Percentiles rank a stretch among this genome's conserved stretches.
Evolutionary conservation across 2,888 invertebrate genomes (phyloP).

Genomic region (Nezara viridula): DNA sequence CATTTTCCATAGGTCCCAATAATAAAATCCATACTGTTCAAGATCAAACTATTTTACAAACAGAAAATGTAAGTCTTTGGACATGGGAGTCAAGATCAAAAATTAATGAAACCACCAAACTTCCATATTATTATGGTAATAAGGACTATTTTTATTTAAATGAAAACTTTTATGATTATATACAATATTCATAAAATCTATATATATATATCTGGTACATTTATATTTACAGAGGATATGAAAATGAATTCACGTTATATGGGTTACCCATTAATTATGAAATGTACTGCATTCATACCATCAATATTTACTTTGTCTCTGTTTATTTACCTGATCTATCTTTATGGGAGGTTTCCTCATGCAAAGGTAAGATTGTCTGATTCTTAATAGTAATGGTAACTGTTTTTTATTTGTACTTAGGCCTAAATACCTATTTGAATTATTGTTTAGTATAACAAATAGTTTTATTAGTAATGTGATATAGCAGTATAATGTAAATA

Average conservation of each 20-base stretch:
- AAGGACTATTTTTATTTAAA: not conserved
- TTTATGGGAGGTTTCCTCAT: conserved; percentile 68
- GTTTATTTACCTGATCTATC: conserved; percentile 68
- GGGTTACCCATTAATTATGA: conserved; percentile 69
- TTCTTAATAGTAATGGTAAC: not conserved
- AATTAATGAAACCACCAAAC: conserved; percentile 69
- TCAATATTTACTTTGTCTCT: conserved; percentile 68
- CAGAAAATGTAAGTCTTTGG: conserved; percentile 68
- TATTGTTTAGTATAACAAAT: not conserved
- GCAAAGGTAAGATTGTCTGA: conserved; percentile 61
- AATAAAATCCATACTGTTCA: conserved; percentile 68
- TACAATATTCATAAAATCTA: not conserved
- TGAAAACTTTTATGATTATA: not conserved
- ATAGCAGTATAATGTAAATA: too few relatives aligned
- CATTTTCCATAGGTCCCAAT: conserved; percentile 65
- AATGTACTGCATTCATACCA: conserved; percentile 71
- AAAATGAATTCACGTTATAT: conserved; percentile 71
- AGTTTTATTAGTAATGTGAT: too few relatives aligned
- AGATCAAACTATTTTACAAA: conserved; percentile 66
- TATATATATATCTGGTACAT: not conserved
- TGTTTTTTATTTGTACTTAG: not conserved
- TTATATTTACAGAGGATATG: conserved; percentile 68
- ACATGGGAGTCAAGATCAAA: conserved; percentile 69
- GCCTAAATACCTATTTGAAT: not conserved
- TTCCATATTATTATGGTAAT: conserved; percentile 68